Conservation (phyloP, 1,140 invertebrate genomes). For the Lamellibrachia luymesi region DNA sequence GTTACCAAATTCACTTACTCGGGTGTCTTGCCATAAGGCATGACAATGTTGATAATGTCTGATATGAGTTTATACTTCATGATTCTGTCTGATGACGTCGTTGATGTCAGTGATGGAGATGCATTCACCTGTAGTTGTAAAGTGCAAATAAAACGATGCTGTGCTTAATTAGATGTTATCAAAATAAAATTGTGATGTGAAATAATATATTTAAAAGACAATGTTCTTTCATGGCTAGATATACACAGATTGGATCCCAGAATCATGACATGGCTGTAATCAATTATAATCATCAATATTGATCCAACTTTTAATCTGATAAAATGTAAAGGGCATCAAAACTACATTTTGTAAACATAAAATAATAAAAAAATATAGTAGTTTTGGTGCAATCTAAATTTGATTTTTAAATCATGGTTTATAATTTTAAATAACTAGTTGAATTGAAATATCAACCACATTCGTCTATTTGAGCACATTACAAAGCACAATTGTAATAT, state of each 20-base stretch:
- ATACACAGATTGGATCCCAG: background rate
- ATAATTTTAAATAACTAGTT: too few relatives aligned
- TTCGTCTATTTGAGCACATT: too few relatives aligned
- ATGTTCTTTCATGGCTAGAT: background rate
- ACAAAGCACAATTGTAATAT: too few relatives aligned
- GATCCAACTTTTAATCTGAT: background rate
- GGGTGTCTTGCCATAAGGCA: slow-evolving; percentile 84
- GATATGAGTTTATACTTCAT: slow-evolving; percentile 94
- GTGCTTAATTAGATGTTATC: background rate
- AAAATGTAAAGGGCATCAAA: background rate
- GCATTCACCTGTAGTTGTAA: slow-evolving; percentile 74
- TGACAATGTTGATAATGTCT: slow-evolving; percentile 87
- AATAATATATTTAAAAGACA: too few relatives aligned
- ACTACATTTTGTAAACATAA: background rate
- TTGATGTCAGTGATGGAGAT: slow-evolving; percentile 89
- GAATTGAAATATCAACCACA: too few relatives aligned
- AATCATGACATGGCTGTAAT: background rate
- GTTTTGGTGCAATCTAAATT: too few relatives aligned
- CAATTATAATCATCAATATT: background rate
- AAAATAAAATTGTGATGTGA: background rate
- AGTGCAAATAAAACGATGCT: slow-evolving; percentile 18
- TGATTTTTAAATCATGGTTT: too few relatives aligned
- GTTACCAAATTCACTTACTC: slow-evolving; percentile 59
- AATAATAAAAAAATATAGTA: background rate
- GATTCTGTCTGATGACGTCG: slow-evolving; percentile 92